A percentile compares a stretch with the other conserved stretches of the same genome.
These are phyloP conservation scores for Penelope pileata DNA, from an alignment of 2,113 vertebrate genomes.

Conservation along the genomic window DNA sequence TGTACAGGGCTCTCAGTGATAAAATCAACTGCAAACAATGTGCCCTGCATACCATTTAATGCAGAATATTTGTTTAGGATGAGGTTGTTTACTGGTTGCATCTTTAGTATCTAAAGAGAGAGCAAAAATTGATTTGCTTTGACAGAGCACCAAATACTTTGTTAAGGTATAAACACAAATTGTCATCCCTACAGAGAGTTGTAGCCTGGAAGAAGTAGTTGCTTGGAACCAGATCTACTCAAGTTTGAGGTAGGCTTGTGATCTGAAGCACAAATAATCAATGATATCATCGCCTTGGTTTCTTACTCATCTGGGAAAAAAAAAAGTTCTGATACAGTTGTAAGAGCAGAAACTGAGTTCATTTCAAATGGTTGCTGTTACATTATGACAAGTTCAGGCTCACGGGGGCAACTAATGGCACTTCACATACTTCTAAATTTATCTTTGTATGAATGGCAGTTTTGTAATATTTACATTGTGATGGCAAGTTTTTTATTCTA, in stretches of 20 bases:
- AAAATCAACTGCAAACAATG: slow-evolving; percentile 49
- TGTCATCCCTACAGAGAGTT: not conserved
- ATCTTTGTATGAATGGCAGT: not conserved
- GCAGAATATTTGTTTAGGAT: slow-evolving; percentile 9
- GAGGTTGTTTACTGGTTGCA: slow-evolving; percentile 33
- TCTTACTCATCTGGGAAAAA: not conserved
- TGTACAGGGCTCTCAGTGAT: slow-evolving; percentile 3
- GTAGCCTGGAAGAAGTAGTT: not conserved
- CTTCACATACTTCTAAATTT: not conserved
- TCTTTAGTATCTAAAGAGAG: slow-evolving; percentile 35
- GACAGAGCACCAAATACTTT: slow-evolving; percentile 25
- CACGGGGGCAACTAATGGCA: not conserved
- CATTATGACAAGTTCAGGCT: not conserved
- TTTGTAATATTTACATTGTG: not conserved
- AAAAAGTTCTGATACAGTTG: not conserved
- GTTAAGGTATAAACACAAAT: not conserved
- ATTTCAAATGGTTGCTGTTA: not conserved
- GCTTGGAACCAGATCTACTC: not conserved
- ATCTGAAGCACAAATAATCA: not conserved
- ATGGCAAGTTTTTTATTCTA: not conserved
- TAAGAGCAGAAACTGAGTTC: not conserved
- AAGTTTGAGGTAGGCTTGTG: not conserved
- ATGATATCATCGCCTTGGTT: not conserved
- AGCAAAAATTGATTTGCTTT: slow-evolving; percentile 31
- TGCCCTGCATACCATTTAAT: slow-evolving; percentile 37